A percentile compares a stretch with the other conserved stretches of the same genome.
These are phyloP conservation scores for Eutolmus rufibarbis DNA, from an alignment of 2,888 invertebrate species.

Conservation along the genomic window DNA sequence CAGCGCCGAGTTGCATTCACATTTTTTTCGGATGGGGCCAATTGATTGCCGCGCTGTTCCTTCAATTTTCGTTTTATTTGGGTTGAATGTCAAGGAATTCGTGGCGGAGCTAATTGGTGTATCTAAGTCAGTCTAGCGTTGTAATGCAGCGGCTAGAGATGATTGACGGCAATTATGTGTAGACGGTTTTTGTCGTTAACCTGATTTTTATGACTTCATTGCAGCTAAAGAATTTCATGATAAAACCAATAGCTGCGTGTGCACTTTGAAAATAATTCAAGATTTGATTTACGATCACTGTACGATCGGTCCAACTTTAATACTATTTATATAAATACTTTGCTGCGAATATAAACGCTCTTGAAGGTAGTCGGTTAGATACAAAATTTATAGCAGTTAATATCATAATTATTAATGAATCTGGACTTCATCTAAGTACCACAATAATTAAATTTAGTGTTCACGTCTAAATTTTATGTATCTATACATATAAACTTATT, in stretches of 20 bases:
- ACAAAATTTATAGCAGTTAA: no score
- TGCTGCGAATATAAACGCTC: background rate
- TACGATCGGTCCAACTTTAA: background rate
- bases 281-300: background rate
- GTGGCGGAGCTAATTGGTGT: background rate
- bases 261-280: background rate
- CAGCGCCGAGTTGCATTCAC: background rate
- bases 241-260: background rate
- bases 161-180: background rate
- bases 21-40: background rate
- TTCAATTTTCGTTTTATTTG: background rate
- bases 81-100: background rate
- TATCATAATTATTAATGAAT: no score
- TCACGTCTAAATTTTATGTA: no score
- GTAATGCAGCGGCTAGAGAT: background rate
- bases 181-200: background rate
- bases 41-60: background rate
- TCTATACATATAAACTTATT: no score
- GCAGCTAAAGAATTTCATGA: background rate
- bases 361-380: background rate
- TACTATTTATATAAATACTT: background rate
- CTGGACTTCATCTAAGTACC: no score
- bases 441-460: no score
- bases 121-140: background rate
- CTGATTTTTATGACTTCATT: background rate